Percentiles rank a stretch among this genome's conserved stretches.
Evolutionary conservation across 1,140 invertebrate genomes (phyloP).

Genomic region (Steinernema khuongi): DNA sequence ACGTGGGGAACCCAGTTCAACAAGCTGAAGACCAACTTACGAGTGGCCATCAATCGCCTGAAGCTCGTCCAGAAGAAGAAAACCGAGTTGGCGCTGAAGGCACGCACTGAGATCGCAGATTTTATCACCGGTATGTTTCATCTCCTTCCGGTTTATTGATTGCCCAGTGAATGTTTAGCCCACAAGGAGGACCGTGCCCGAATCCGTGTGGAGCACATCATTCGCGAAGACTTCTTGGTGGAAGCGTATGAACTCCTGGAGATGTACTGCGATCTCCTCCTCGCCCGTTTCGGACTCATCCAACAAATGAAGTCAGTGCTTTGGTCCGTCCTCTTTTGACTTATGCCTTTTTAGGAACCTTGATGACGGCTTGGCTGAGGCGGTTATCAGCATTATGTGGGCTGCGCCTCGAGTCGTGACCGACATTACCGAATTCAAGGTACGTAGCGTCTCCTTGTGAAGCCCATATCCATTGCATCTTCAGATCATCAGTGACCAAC

Average conservation of each 20-base stretch:
- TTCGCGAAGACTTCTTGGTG: slow-evolving; percentile 95
- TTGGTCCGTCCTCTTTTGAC: background rate
- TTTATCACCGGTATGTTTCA: slow-evolving; percentile 68
- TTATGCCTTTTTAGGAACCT: slow-evolving; percentile 67
- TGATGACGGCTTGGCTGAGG: slow-evolving; percentile 88
- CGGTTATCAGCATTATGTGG: slow-evolving; percentile 93
- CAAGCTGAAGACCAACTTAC: slow-evolving; percentile 91
- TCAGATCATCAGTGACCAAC: slow-evolving; percentile 83
- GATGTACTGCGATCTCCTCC: slow-evolving; percentile 96
- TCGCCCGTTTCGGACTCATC: slow-evolving; percentile 91
- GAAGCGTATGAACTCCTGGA: slow-evolving; percentile 98
- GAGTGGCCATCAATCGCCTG: slow-evolving; percentile 81
- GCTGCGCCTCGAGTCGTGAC: slow-evolving; percentile 73
- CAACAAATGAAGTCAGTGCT: slow-evolving; percentile 83
- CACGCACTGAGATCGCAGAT: slow-evolving; percentile 93
- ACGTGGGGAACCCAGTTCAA: slow-evolving; percentile 66
- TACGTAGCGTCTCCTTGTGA: slow-evolving; percentile 65
- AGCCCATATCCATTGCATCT: slow-evolving; percentile 65
- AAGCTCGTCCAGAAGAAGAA: slow-evolving; percentile 97
- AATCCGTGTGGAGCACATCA: slow-evolving; percentile 95
- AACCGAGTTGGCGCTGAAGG: slow-evolving; percentile 87
- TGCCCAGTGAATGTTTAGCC: slow-evolving; percentile 58
- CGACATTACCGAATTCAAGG: slow-evolving; percentile 60
- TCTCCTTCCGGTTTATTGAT: background rate
- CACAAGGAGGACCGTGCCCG: slow-evolving; percentile 86